Conservation (phyloP, 2,113 vertebrate species). For the Paedocypris sp. region DNA sequence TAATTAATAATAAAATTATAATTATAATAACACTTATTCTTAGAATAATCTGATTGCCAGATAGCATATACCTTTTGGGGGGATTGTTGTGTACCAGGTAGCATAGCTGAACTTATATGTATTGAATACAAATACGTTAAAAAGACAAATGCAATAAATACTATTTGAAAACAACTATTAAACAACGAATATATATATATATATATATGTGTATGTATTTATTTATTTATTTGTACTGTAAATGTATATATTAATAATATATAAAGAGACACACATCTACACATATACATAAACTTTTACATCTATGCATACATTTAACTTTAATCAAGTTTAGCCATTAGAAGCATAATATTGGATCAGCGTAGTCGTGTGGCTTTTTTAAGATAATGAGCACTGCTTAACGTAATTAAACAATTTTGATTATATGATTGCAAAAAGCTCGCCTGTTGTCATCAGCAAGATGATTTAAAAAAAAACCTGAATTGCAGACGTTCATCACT, state of each 20-base stretch:
- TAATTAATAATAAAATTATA: too few relatives aligned
- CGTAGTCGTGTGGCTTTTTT: not conserved
- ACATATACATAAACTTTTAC: not conserved
- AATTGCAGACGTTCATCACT: not conserved
- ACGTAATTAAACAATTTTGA: not conserved
- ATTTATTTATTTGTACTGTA: too few relatives aligned
- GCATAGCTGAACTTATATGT: too few relatives aligned
- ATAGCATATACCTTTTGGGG: too few relatives aligned
- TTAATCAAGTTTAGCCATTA: not conserved
- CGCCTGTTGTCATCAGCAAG: slow-evolving; percentile 6
- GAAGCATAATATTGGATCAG: slow-evolving; percentile 8
- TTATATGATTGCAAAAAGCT: not conserved
- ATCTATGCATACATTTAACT: not conserved
- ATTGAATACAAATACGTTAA: too few relatives aligned
- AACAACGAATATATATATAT: too few relatives aligned
- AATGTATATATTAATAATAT: not conserved
- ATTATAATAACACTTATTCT: too few relatives aligned
- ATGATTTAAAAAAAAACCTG: slow-evolving; percentile 1
- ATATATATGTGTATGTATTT: too few relatives aligned
- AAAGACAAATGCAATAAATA: too few relatives aligned
- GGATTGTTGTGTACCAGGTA: too few relatives aligned
- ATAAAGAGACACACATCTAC: not conserved
- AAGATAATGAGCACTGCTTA: not conserved
- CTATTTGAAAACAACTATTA: too few relatives aligned
- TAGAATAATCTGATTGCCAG: too few relatives aligned